Conservation (phyloP, 2,797 vertebrate genomes). For the Amniataba percoides region DNA sequence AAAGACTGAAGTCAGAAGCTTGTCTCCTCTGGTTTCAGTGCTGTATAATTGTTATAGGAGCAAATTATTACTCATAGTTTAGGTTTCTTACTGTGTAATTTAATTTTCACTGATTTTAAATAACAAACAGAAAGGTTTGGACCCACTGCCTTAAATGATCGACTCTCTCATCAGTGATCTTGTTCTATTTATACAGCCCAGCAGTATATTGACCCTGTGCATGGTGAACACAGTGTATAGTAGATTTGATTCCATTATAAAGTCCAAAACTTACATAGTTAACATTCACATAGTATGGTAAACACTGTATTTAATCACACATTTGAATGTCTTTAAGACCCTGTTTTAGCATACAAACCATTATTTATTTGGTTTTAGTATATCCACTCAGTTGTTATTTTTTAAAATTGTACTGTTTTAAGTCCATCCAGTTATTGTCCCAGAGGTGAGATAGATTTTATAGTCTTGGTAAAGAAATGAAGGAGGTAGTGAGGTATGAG, state of each 20-base stretch:
- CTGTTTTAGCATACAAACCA: background rate
- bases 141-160: background rate
- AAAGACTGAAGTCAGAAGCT: background rate
- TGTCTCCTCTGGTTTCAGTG: too few species aligned
- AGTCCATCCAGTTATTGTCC: too few species aligned
- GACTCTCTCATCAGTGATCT: background rate
- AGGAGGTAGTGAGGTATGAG: background rate
- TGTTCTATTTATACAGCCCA: background rate
- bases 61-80: background rate
- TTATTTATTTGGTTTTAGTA: background rate
- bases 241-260: background rate
- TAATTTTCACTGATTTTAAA: background rate
- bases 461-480: background rate
- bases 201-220: background rate
- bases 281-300: background rate
- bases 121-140: background rate
- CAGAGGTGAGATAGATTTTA: background rate
- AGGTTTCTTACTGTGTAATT: background rate
- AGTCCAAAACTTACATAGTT: conserved; percentile 1
- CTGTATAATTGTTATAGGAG: background rate
- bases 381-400: background rate
- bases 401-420: background rate
- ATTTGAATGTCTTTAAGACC: conserved; percentile 21
- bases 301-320: background rate
- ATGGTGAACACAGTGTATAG: background rate